Base-by-base conservation (phyloP, 2,113 vertebrate species). In the Sylvilagus bachmani region DNA sequence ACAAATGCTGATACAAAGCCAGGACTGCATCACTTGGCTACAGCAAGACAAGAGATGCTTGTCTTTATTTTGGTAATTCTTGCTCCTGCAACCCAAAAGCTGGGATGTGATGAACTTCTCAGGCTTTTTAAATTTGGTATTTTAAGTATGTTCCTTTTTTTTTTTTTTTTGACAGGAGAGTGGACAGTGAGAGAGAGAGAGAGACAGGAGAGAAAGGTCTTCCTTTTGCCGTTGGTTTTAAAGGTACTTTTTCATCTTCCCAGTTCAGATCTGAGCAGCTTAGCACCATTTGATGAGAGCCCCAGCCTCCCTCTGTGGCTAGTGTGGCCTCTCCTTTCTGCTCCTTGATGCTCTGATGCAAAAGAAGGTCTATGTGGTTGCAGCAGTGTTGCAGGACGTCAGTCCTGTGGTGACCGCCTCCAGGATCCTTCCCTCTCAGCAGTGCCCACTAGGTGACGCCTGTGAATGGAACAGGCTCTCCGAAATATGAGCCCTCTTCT, bases 391-490 rank as follows among this genome's bases (percentile, higher is more conserved):
- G 0, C 51, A 38, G 29, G 73, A 25, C 10, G 10, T 24, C 2
- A 73, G 10, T 53, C 5, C 0, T 51, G 10, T 29, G 11, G 21
- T 19, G 36, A n/a, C 38, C 3, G n/a, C 19, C 38, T 90, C 55
- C 44, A 24, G 24, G 51, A 77, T 85, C 73, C 49, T 1, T 71
- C 93, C n/a, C 97, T 92, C 89, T 96, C 94, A 10, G 19, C 83
- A 91, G 2, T 78, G 97, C 89, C 98, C 98, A 84, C 98, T 98
- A 98, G 98, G 97, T 98, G 98, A 95, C 97, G 97, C 97, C 96
- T 98, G 97, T 96, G 98, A 96, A 96, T 98, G 95, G 96, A 97
- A 95, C 79, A 95, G 97, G 49, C 86, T 79, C 91, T 77, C 77
- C 62, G 1, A 1, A n/a, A 62, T 1, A 3, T 10, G 8, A 27